phyloP scores from a whole-genome alignment of 2,888 invertebrate genomes.

The Nephrotoma flavescens region DNA sequence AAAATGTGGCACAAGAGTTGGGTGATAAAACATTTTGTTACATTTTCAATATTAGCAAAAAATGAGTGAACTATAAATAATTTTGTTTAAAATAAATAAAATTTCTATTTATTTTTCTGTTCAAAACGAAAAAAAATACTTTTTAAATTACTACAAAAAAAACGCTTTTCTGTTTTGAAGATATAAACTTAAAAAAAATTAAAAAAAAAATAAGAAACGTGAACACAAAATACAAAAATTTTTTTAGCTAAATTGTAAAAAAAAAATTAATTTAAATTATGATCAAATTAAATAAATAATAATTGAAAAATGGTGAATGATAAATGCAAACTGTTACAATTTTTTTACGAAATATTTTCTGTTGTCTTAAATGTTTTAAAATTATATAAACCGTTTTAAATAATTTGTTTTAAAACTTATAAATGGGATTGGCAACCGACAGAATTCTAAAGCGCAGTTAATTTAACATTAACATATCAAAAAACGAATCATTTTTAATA shows the following conservation, averaged over 20 bases:
- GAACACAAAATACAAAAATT: constrained; percentile 3
- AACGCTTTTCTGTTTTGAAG: constrained; percentile 2
- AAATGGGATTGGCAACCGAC: neutral
- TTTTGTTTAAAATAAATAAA: neutral
- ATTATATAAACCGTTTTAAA: neutral
- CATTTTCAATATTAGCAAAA: neutral
- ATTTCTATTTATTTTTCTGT: neutral
- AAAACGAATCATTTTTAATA: neutral
- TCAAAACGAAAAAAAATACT: neutral
- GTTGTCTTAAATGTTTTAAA: neutral
- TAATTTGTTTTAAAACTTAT: neutral
- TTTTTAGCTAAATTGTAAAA: constrained; percentile 3
- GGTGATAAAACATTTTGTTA: neutral
- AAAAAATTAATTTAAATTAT: constrained; percentile 1
- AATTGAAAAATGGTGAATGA: neutral
- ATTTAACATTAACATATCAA: neutral
- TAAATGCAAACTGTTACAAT: constrained; percentile 3
- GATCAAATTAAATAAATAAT: neutral
- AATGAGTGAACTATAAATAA: neutral
- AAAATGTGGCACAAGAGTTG: neutral
- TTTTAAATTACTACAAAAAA: neutral
- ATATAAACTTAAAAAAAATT: neutral
- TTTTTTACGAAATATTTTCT: neutral
- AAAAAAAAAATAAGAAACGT: neutral
- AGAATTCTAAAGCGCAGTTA: neutral